Conservation (phyloP, 2,888 invertebrate genomes). For the Nebria salina region DNA sequence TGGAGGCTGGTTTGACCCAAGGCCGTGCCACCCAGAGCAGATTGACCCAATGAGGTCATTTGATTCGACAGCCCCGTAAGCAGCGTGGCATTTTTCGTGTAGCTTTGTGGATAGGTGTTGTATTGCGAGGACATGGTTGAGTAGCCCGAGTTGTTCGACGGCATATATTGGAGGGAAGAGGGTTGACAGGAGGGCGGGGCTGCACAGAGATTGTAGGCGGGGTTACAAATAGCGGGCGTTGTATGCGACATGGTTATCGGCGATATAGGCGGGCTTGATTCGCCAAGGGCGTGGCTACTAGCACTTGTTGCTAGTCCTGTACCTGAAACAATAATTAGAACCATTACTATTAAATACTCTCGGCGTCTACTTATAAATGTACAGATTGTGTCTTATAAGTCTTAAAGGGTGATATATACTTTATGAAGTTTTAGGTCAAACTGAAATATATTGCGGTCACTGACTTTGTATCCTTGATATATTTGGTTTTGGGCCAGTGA, state of each 20-base stretch:
- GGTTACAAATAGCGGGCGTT: constrained; percentile 65
- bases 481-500: background rate
- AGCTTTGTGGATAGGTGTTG: constrained; percentile 57
- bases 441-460: background rate
- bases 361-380: background rate
- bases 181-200: constrained; percentile 63
- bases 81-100: constrained; percentile 55
- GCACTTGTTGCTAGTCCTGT: constrained; percentile 73
- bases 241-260: constrained; percentile 63
- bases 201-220: constrained; percentile 67
- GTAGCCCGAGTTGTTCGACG: constrained; percentile 53
- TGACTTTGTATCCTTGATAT: background rate
- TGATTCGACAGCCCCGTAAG: constrained; percentile 37
- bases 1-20: constrained; percentile 42
- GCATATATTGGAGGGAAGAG: constrained; percentile 57
- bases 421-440: background rate
- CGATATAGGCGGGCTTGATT: constrained; percentile 69
- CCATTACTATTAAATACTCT: background rate
- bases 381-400: background rate
- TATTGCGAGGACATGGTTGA: constrained; percentile 56
- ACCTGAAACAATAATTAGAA: constrained; percentile 51
- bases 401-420: background rate
- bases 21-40: constrained; percentile 50
- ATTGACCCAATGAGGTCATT: constrained; percentile 48
- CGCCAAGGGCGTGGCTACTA: constrained; percentile 76